Percentiles rank a stretch among this genome's conserved stretches.
phyloP scores from a whole-genome alignment of 2,797 vertebrate species.

The Halcyon badia region DNA sequence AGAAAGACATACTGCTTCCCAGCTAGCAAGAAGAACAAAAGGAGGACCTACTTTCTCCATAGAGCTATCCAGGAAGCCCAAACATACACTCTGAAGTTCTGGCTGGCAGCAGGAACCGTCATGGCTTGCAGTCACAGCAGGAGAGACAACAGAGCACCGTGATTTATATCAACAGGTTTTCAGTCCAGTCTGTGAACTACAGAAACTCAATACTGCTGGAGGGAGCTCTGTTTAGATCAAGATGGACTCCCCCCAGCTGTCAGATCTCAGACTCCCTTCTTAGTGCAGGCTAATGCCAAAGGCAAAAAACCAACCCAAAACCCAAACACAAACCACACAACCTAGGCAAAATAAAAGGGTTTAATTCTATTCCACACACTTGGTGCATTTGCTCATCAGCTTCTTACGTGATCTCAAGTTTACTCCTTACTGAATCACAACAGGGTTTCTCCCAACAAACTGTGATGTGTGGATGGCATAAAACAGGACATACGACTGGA shows the following conservation, averaged over 20 bases:
- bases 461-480: background rate
- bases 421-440: background rate
- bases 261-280: background rate
- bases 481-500: background rate
- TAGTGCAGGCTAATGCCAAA: background rate
- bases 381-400: background rate
- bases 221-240: background rate
- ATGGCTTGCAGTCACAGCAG: background rate
- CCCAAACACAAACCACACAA: background rate
- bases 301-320: background rate
- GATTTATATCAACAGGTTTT: background rate
- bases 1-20: background rate
- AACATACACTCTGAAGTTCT: background rate
- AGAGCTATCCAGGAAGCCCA: background rate
- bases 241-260: background rate
- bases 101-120: background rate
- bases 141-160: background rate
- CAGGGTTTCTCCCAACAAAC: background rate
- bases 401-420: background rate
- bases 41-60: background rate
- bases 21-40: background rate
- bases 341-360: background rate
- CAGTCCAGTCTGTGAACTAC: background rate
- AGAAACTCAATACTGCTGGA: background rate
- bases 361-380: background rate